Base-by-base conservation (phyloP, 2,113 vertebrate species). In the Chamaetylas fuelleborni region DNA sequence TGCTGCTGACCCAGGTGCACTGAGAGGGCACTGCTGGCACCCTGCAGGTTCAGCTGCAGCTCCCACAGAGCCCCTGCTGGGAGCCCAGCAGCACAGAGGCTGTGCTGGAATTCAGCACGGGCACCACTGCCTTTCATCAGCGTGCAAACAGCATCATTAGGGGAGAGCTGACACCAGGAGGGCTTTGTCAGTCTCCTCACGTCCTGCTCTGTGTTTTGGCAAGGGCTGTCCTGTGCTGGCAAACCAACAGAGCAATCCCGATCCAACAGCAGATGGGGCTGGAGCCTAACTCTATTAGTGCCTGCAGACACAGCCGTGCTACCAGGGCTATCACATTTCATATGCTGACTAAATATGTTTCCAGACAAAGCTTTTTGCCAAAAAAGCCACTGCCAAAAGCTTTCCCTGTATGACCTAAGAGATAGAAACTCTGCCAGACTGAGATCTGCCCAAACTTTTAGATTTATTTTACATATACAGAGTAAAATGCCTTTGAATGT, bases 241-340 rank as follows among this genome's bases (percentile, higher is more conserved):
- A 66, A 67, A 78, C 38, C 65, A 57, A 69, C 61, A 92, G n/a
- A 95, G 79, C 88, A 79, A 78, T 91, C 85, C 79, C 33, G 12
- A 86, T 91, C 86, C 88, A 95, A 96, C 98, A 97, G 82, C 97
- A 98, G 98, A 96, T 97, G 98, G 98, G 93, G 98, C 98, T 98
- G 94, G 76, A 98, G 96, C 78, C 96, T 97, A 97, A 97, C 95
- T 82, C 88, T 65, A 93, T 81, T 88, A 93, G n/a, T 26, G 76
- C 71, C 79, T 56, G 56, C 81, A 80, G 93, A 84, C 84, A 81
- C 66, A 73, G 38, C 43, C 22, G 2, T n/a, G 61, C 60, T 66
- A 95, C 34, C 60, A 54, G 65, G 61, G 70, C 80, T 61, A 88
- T 94, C 94, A 72, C 40, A 80, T 95, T 97, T 95, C 90, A 92